phyloP scores from a whole-genome alignment of 2,113 vertebrate genomes.

The Atherinomorus stipes region DNA sequence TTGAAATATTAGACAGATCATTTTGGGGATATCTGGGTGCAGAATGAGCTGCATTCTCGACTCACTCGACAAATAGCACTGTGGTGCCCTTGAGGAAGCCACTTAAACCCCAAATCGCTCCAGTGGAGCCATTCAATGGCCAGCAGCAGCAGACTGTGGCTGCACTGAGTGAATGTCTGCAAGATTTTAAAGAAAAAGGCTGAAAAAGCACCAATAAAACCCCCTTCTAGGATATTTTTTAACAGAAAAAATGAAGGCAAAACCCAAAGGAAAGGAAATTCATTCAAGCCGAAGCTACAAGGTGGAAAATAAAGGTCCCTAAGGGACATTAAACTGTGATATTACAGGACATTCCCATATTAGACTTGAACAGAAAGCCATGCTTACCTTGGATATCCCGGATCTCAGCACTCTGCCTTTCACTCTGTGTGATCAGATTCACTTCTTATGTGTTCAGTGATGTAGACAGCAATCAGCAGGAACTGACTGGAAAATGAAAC shows the following conservation, averaged over 20 bases:
- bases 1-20: constrained; percentile 56
- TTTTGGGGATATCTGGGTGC: constrained; percentile 40
- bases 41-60: constrained; percentile 52
- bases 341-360: constrained; percentile 64
- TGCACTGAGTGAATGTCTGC: constrained; percentile 51
- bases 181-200: constrained; percentile 54
- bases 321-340: constrained; percentile 63
- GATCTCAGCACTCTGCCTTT: constrained; percentile 42
- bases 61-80: constrained; percentile 51
- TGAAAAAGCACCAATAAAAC: constrained; percentile 30
- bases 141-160: constrained; percentile 64
- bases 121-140: constrained; percentile 68
- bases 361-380: constrained; percentile 39
- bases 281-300: constrained; percentile 47
- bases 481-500: constrained; percentile 46
- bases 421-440: constrained; percentile 25
- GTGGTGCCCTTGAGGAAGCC: constrained; percentile 66
- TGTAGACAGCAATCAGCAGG: constrained; percentile 38
- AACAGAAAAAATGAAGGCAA: constrained; percentile 39
- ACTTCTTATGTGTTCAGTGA: constrained; percentile 36
- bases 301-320: constrained; percentile 53
- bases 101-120: constrained; percentile 66
- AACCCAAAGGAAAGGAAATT: constrained; percentile 44
- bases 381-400: constrained; percentile 37
- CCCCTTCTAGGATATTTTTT: constrained; percentile 21